Evolutionary conservation across 2,113 vertebrate species (phyloP).

Genomic region (Crotophaga sulcirostris): DNA sequence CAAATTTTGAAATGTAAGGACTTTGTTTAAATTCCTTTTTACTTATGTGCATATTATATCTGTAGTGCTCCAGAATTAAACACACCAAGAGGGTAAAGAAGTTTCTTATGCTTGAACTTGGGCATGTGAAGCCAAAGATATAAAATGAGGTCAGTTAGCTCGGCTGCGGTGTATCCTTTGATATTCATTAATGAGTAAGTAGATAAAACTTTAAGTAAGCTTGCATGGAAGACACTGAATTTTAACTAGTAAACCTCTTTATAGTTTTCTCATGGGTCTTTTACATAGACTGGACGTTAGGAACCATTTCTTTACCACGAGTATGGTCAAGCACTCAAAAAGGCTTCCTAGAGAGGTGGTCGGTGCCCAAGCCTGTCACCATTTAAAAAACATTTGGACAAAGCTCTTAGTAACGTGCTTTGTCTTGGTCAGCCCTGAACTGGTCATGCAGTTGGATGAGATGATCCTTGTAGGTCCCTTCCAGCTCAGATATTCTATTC

Average conservation of each 20-base stretch:
- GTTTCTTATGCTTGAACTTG: constrained; percentile 28
- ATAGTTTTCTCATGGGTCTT: constrained; percentile 5
- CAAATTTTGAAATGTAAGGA: constrained; percentile 9
- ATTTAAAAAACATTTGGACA: not conserved
- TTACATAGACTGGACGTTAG: not conserved
- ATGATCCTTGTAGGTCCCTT: not conserved
- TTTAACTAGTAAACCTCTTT: constrained; percentile 41
- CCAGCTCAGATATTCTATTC: not conserved
- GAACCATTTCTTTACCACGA: not conserved
- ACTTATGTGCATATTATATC: not conserved
- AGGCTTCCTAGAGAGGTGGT: not conserved
- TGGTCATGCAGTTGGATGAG: not conserved
- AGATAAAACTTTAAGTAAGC: constrained; percentile 52
- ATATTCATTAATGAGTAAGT: constrained; percentile 58
- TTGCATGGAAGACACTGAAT: constrained; percentile 26
- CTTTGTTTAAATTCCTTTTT: constrained; percentile 42
- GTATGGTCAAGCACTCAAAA: not conserved
- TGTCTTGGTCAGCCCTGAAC: not conserved
- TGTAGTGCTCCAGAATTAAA: not conserved
- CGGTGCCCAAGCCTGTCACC: not conserved
- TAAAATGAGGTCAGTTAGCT: constrained; percentile 46
- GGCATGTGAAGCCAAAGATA: not conserved
- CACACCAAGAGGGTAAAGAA: not conserved
- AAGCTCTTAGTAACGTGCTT: not conserved
- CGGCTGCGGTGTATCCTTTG: constrained; percentile 39